These are phyloP conservation scores for Melieria omissa DNA, from an alignment of 2,888 invertebrate genomes.

Conservation along the genomic window DNA sequence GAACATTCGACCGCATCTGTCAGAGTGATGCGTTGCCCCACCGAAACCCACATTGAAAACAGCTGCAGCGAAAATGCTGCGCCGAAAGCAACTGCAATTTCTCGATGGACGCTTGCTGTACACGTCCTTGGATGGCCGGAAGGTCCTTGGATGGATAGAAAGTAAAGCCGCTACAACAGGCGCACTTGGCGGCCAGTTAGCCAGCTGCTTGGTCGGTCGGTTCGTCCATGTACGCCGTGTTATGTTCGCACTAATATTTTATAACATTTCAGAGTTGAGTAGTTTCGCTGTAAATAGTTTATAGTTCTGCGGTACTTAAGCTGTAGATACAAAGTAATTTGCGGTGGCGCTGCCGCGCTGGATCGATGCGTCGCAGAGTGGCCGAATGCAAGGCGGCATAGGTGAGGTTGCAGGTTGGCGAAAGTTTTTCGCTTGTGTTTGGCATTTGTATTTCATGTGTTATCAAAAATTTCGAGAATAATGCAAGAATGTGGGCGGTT, in stretches of 20 bases:
- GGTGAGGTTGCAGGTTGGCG: neutral
- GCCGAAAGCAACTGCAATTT: no score
- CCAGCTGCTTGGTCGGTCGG: no score
- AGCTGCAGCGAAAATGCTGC: no score
- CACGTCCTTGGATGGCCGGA: no score
- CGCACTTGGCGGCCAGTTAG: no score
- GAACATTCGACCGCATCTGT: no score
- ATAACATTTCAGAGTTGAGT: conserved; percentile 61
- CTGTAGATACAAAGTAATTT: conserved; percentile 41
- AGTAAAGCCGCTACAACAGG: no score
- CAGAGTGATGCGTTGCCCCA: no score
- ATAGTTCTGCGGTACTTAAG: conserved; percentile 52
- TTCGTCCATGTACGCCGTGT: conserved; percentile 2
- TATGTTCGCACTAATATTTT: conserved; percentile 53
- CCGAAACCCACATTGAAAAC: no score
- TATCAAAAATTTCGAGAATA: neutral
- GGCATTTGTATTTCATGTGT: no score
- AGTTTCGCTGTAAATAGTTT: conserved; percentile 61
- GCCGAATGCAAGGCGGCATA: neutral
- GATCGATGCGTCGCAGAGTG: conserved; percentile 22
- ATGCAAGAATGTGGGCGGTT: neutral
- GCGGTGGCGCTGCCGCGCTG: neutral
- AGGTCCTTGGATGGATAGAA: no score
- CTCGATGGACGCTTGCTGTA: no score
- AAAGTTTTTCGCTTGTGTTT: conserved; percentile 2